A percentile compares a stretch with the other conserved stretches of the same genome.
Evolutionary conservation across 1,140 invertebrate genomes (phyloP).

Genomic region (Portunus trituberculatus): DNA sequence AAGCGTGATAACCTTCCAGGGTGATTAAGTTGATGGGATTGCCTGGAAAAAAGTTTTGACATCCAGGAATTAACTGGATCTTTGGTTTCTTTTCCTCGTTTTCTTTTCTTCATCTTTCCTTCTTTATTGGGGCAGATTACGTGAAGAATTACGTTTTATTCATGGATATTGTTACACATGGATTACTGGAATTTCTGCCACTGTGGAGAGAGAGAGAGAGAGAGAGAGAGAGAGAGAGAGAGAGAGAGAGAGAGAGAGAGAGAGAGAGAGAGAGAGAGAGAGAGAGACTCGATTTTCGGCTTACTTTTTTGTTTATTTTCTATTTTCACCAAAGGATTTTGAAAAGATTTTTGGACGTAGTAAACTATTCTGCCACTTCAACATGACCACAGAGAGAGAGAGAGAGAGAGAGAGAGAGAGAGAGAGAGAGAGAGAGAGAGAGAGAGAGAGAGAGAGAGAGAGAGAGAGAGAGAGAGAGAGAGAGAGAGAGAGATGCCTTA

Average conservation of each 20-base stretch:
- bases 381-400: constrained; percentile 35
- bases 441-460: constrained; percentile 48
- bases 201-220: neutral
- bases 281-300: neutral
- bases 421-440: constrained; percentile 52
- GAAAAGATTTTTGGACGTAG: neutral
- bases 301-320: too few species aligned
- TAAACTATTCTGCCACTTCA: neutral
- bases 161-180: neutral
- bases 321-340: neutral
- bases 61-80: neutral
- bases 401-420: constrained; percentile 51
- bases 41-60: neutral
- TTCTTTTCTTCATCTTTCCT: neutral
- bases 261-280: constrained; percentile 40
- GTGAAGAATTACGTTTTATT: neutral
- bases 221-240: constrained; percentile 43
- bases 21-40: constrained; percentile 11
- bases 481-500: constrained; percentile 20
- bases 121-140: neutral
- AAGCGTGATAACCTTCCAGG: constrained; percentile 7
- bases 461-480: constrained; percentile 46
- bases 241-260: constrained; percentile 43
- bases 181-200: neutral
- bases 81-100: neutral